Conservation (phyloP, 53 echinoderm and acorn worm genomes). For the Holothuria leucospilota region DNA sequence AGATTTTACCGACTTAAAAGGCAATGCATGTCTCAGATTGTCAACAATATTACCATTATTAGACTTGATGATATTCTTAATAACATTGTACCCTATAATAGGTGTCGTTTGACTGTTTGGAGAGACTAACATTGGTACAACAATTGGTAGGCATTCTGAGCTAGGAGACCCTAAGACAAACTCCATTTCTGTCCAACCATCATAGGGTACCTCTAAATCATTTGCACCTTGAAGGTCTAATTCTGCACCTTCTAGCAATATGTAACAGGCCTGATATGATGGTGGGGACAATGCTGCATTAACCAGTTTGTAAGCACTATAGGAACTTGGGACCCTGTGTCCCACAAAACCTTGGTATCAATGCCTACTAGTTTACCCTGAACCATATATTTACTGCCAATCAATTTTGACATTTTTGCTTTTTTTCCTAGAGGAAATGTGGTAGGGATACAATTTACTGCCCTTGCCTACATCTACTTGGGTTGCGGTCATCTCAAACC, state of each 20-base stretch:
- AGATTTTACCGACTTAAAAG: too few species aligned
- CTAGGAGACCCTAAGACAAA: neutral
- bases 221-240: conserved; percentile 23
- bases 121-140: neutral
- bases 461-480: too few species aligned
- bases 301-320: conserved; percentile 21
- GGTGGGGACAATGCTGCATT: neutral
- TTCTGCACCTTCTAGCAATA: conserved; percentile 4
- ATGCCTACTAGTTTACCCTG: too few species aligned
- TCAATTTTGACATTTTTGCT: too few species aligned
- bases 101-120: neutral
- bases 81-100: conserved; percentile 40
- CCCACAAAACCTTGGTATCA: too few species aligned
- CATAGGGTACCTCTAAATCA: conserved; percentile 4
- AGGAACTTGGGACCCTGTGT: too few species aligned
- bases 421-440: too few species aligned
- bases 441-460: too few species aligned
- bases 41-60: neutral
- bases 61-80: neutral
- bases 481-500: too few species aligned
- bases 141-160: neutral
- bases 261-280: neutral
- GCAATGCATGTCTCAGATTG: too few species aligned
- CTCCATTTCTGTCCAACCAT: conserved; percentile 31
- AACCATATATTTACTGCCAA: too few species aligned